Conservation (phyloP, 2,888 invertebrate species). For the Drosophila merina region DNA sequence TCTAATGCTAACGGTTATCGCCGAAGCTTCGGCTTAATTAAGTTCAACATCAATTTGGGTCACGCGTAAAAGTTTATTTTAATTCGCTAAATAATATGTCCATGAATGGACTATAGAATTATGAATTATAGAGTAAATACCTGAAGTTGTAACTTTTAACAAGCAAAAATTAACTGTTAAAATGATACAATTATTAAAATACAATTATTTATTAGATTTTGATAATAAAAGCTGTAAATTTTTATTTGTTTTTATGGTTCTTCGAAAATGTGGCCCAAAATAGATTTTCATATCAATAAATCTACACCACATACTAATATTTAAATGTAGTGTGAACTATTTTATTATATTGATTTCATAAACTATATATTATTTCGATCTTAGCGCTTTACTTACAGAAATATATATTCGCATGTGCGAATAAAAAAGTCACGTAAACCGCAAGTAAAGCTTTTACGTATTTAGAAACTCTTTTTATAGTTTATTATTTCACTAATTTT, state of each 20-base stretch:
- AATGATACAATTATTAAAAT: too few relatives aligned
- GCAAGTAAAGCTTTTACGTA: not conserved
- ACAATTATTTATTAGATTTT: too few relatives aligned
- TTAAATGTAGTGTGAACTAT: not conserved
- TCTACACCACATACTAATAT: not conserved
- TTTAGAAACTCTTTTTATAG: not conserved
- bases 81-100: conserved; percentile 1
- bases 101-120: not conserved
- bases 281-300: not conserved
- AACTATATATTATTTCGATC: not conserved
- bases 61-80: conserved; percentile 25
- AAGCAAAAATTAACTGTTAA: too few relatives aligned
- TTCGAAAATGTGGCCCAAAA: too few relatives aligned
- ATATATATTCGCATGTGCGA: not conserved
- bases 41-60: conserved; percentile 22
- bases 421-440: conserved; percentile 21
- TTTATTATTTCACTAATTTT: not conserved
- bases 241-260: too few relatives aligned
- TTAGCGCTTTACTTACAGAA: not conserved
- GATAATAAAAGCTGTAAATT: too few relatives aligned
- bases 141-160: too few relatives aligned
- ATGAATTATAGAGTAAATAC: not conserved
- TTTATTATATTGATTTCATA: not conserved
- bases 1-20: conserved; percentile 28
- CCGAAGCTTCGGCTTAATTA: conserved; percentile 23